A percentile compares a stretch with the other conserved stretches of the same genome.
Conservation (phyloP, 2,888 invertebrate genomes). For the Plagodis dolabraria region DNA sequence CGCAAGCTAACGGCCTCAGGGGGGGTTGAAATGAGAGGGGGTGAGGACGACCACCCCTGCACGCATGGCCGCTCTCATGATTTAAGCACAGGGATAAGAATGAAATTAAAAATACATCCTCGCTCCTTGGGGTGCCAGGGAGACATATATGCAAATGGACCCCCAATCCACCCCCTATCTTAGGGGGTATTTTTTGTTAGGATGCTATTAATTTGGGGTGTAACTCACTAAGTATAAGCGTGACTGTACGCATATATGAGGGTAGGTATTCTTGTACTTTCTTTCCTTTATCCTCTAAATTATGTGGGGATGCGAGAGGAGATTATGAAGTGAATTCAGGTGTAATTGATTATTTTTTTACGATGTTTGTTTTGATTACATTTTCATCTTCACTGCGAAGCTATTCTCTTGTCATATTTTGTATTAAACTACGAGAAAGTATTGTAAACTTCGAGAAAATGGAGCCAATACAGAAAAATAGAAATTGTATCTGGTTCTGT, state of each 20-base stretch:
- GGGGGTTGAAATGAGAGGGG: slow-evolving; percentile 46
- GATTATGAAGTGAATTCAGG: slow-evolving; percentile 76
- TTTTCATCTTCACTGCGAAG: slow-evolving; percentile 3
- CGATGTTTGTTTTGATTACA: slow-evolving; percentile 31
- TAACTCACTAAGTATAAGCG: slow-evolving; percentile 74
- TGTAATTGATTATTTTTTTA: slow-evolving; percentile 60
- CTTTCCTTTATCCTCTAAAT: slow-evolving; percentile 75
- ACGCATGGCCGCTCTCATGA: slow-evolving; percentile 85
- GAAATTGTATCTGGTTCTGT: too few species aligned
- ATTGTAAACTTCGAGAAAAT: too few species aligned
- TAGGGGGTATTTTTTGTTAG: slow-evolving; percentile 82
- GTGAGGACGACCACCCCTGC: slow-evolving; percentile 64
- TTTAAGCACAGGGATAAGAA: slow-evolving; percentile 85
- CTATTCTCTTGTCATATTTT: too few species aligned
- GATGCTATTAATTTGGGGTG: slow-evolving; percentile 85
- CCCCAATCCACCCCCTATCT: slow-evolving; percentile 66
- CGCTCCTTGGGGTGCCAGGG: slow-evolving; percentile 82
- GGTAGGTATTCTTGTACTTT: slow-evolving; percentile 53
- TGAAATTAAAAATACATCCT: slow-evolving; percentile 86
- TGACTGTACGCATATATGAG: slow-evolving; percentile 63
- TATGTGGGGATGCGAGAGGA: slow-evolving; percentile 67
- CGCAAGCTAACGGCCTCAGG: slow-evolving; percentile 76
- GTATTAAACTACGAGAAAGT: slow-evolving; percentile 9
- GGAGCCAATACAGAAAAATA: too few species aligned
- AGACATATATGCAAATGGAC: slow-evolving; percentile 85